These are phyloP conservation scores for Crotalus adamanteus DNA, from an alignment of 2,797 vertebrate species.

Conservation along the genomic window DNA sequence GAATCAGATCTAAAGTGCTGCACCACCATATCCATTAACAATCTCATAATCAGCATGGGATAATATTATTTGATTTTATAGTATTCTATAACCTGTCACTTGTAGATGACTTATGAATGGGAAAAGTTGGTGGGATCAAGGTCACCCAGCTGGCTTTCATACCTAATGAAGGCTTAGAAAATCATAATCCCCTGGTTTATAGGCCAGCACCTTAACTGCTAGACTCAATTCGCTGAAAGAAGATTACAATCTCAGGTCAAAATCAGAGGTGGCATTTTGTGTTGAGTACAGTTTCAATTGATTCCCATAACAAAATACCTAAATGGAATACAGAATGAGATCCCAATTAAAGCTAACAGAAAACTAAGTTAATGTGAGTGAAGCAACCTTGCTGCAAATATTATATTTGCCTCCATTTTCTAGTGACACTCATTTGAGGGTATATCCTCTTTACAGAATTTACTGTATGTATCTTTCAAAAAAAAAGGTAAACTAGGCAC, in stretches of 20 bases:
- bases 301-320: background rate
- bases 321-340: background rate
- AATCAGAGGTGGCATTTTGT: background rate
- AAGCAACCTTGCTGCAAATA: background rate
- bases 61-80: background rate
- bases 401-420: background rate
- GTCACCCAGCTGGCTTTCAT: background rate
- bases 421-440: background rate
- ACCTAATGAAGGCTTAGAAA: background rate
- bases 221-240: background rate
- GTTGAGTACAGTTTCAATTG: background rate
- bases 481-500: background rate
- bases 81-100: background rate
- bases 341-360: background rate
- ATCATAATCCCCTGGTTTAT: background rate
- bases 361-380: background rate
- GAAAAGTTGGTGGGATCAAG: background rate
- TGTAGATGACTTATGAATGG: background rate
- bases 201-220: background rate
- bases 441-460: background rate
- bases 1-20: background rate
- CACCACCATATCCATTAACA: background rate
- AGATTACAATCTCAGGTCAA: background rate
- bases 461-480: background rate
- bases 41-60: background rate